Evolutionary conservation across 2,888 invertebrate species (phyloP).

Genomic region (Melipona bicolor): DNA sequence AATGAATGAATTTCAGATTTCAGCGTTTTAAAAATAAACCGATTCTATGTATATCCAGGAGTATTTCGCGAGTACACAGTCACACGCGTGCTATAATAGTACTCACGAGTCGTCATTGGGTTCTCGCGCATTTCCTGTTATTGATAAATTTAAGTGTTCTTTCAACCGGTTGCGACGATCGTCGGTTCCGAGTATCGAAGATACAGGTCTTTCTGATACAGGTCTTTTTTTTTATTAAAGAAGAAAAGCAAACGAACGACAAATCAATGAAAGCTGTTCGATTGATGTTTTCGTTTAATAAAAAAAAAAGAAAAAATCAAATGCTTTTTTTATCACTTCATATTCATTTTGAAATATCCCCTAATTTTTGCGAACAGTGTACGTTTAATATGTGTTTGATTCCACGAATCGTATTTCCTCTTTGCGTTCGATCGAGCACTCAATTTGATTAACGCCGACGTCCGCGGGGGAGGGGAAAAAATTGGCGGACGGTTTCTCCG

Average conservation of each 20-base stretch:
- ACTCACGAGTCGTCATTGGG: not conserved
- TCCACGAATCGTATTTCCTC: not conserved
- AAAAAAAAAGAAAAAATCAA: no score
- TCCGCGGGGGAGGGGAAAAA: not conserved
- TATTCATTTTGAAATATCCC: no score
- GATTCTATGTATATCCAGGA: slow-evolving; percentile 1
- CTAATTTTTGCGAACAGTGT: no score
- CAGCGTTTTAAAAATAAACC: not conserved
- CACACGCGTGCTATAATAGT: not conserved
- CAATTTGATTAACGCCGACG: not conserved
- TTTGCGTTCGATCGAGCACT: not conserved
- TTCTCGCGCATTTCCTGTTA: not conserved
- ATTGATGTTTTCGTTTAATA: no score
- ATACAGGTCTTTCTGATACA: no score
- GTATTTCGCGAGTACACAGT: not conserved
- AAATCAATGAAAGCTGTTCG: no score
- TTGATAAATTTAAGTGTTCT: not conserved
- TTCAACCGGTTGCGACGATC: no score
- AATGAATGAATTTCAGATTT: not conserved
- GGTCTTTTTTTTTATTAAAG: no score
- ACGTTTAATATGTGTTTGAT: not conserved
- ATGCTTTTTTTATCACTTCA: no score
- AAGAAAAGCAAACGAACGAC: no score
- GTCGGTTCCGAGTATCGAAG: no score
- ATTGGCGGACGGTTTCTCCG: not conserved